Percentiles rank a stretch among this genome's conserved stretches.
These are phyloP conservation scores for Ceramica pisi DNA, from an alignment of 2,888 invertebrate species.

Conservation along the genomic window DNA sequence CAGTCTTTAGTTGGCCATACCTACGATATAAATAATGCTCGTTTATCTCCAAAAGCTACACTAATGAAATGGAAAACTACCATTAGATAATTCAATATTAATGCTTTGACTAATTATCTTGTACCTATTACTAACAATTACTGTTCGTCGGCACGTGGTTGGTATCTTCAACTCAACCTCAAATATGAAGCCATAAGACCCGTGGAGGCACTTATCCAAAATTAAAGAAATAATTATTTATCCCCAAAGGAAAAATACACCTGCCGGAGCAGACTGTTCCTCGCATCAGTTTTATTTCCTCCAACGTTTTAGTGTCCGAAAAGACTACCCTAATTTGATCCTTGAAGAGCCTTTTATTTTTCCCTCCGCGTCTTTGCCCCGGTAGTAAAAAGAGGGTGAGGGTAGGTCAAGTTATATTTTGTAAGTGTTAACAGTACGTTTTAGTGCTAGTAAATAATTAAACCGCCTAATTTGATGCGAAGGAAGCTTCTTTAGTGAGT, in stretches of 20 bases:
- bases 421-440: conserved; percentile 81
- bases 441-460: conserved; percentile 90
- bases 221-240: conserved; percentile 76
- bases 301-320: conserved; percentile 82
- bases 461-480: conserved; percentile 89
- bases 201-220: conserved; percentile 66
- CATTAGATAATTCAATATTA: conserved; percentile 37
- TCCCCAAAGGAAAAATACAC: conserved; percentile 83
- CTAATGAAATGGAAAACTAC: conserved; percentile 59
- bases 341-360: conserved; percentile 72
- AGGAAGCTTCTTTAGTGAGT: conserved; percentile 78
- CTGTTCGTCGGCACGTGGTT: conserved; percentile 11
- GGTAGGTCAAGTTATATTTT: conserved; percentile 80
- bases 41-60: conserved; percentile 34
- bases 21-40: conserved; percentile 11
- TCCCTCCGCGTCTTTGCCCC: conserved; percentile 62
- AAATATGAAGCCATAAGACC: conserved; percentile 51
- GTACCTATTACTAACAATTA: conserved; percentile 33
- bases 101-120: conserved; percentile 44
- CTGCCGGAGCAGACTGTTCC: conserved; percentile 79
- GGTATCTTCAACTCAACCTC: conserved; percentile 35
- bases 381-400: conserved; percentile 66
- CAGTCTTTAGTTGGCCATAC: neutral
- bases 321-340: conserved; percentile 82
- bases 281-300: conserved; percentile 86